A percentile compares a stretch with the other conserved stretches of the same genome.
Evolutionary conservation across 2,797 vertebrate genomes (phyloP).

Genomic region (Propithecus deckenii): DNA sequence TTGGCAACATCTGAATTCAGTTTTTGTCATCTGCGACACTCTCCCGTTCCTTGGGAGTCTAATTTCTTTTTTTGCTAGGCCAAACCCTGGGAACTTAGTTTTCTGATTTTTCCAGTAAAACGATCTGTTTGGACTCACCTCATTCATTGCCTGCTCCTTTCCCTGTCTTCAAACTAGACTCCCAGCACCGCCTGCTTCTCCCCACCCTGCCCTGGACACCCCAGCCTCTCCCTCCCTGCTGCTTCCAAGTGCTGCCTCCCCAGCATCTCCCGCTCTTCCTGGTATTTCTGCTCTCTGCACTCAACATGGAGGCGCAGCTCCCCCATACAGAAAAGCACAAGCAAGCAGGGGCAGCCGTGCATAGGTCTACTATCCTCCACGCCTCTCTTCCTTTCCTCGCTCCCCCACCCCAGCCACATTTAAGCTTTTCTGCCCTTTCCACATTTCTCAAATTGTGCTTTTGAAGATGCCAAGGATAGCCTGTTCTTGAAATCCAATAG

Average conservation of each 20-base stretch:
- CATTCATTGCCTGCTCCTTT: neutral
- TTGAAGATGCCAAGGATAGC: neutral
- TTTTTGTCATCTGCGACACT: neutral
- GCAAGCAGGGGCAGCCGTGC: neutral
- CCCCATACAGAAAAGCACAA: neutral
- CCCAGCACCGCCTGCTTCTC: neutral
- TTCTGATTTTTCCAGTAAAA: neutral
- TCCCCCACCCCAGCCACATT: neutral
- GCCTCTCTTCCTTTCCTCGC: neutral
- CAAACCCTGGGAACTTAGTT: neutral
- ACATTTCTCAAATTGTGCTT: neutral
- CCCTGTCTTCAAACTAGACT: neutral
- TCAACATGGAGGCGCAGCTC: neutral
- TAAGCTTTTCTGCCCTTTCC: neutral
- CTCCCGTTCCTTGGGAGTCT: neutral
- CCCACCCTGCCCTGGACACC: rapidly evolving
- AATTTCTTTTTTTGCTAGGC: neutral
- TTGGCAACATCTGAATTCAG: neutral
- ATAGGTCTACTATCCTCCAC: neutral
- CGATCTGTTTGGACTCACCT: neutral
- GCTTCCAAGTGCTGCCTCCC: neutral
- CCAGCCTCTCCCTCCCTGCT: neutral
- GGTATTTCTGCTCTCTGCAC: neutral
- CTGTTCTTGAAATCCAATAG: neutral
- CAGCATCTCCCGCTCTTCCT: neutral